A percentile compares a stretch with the other conserved stretches of the same genome.
phyloP scores from a whole-genome alignment of 2,797 vertebrate genomes.

The Sebastes cheni region DNA sequence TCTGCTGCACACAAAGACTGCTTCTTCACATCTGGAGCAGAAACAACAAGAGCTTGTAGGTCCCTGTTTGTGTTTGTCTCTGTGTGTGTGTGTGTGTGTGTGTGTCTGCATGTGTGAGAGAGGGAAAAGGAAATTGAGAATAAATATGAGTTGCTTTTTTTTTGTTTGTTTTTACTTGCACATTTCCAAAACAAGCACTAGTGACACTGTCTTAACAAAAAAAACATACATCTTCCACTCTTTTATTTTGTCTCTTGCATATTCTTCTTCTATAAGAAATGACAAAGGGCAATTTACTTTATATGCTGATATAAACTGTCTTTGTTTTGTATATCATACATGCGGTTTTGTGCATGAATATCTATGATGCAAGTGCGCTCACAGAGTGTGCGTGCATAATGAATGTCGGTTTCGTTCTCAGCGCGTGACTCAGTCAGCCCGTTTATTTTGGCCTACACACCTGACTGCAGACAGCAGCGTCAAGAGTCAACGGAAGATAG shows the following conservation, averaged over 20 bases:
- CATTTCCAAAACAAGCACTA: not conserved
- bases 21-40: conserved; percentile 41
- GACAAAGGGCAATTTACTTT: not conserved
- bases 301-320: not conserved
- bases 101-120: not conserved
- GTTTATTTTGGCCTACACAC: not conserved
- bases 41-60: not conserved
- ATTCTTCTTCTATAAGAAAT: too few relatives aligned
- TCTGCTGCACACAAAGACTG: not conserved
- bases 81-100: not conserved
- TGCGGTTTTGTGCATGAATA: not conserved
- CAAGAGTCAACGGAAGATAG: not conserved
- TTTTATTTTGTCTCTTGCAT: not conserved
- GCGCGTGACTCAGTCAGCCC: not conserved
- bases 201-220: not conserved
- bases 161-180: not conserved
- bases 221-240: too few relatives aligned
- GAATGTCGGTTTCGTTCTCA: not conserved
- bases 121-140: not conserved
- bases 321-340: not conserved
- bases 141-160: not conserved
- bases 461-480: not conserved
- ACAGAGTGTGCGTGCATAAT: not conserved
- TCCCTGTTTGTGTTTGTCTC: not conserved
- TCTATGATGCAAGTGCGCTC: not conserved